Evolutionary conservation across 2,888 invertebrate species (phyloP), one percentile per base, ranked within the genome.

Genomic region (Maniola hyperantus): DNA sequence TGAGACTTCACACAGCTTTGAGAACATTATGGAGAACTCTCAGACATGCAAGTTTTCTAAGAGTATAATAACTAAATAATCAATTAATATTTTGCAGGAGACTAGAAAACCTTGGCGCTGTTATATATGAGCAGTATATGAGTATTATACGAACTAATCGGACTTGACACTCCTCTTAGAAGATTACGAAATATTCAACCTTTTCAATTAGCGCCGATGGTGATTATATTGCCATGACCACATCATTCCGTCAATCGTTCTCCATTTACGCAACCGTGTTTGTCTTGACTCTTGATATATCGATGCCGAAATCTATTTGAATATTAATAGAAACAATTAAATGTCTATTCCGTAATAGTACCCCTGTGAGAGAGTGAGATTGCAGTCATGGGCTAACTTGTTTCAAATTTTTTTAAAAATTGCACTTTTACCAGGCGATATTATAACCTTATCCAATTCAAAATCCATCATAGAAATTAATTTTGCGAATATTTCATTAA

Each of bases 211-310:
- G 20, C 44, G 18, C 26, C 20, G 10, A 39, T 42, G 36, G 39
- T 39, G 20, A 58, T 59, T 59, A 46, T 59, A 20, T 42, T 42
- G 59, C 15, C 46, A 59, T 34, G 7, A n/a, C 13, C n/a, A 33
- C 59, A 59, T 44, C 58, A 44, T 44, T 58, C 58, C 26, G 44
- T 44, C 59, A 46, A 59, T 59, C 59, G 44, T 26, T 33, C 46
- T 15, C 44, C 10, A 59, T 59, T 59, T 59, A 10, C 44, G 33
- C 59, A 59, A 59, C 59, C 33, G 7, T 34, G 8, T 34, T n/a
- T 4, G 53, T 53, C 53, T 53, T 59, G n/a, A 15, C n/a, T 59
- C 58, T 59, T 26, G 26, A 26, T 7, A 10, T 44, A 59, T 59
- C 10, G n/a, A n/a, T 58, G 58, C 13, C 15, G 59, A 46, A 59